Evolutionary conservation across 1,140 invertebrate species (phyloP).

Genomic region (Heliconius eleuchia): DNA sequence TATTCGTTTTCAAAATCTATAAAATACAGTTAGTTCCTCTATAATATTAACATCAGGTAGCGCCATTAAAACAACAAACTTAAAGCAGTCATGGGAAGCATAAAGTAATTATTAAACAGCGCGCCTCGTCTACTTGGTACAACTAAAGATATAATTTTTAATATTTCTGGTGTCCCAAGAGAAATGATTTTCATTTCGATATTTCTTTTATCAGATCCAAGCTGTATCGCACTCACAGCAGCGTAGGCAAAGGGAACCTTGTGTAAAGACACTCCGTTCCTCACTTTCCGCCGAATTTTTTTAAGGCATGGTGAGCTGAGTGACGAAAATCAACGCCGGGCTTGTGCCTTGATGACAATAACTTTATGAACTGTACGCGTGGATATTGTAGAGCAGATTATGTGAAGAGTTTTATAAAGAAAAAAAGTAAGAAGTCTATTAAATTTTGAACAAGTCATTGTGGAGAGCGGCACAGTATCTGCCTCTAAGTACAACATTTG

Average conservation of each 20-base stretch:
- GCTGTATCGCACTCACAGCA: neutral
- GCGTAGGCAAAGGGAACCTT: neutral
- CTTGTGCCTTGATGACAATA: no score
- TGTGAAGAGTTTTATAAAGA: no score
- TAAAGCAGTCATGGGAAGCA: neutral
- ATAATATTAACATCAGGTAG: neutral
- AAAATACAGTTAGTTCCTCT: neutral
- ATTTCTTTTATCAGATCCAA: neutral
- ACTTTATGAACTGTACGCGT: no score
- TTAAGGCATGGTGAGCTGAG: no score
- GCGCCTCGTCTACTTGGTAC: neutral
- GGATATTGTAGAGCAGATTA: no score
- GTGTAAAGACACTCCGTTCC: neutral
- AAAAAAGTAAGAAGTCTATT: no score
- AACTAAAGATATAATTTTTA: neutral
- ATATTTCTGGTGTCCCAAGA: neutral
- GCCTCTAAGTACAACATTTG: no score
- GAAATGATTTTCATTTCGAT: neutral
- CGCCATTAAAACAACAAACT: neutral
- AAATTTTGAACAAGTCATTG: no score
- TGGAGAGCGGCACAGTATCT: no score
- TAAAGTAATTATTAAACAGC: slow-evolving; percentile 2
- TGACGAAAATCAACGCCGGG: no score
- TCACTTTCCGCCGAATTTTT: no score
- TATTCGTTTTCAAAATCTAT: neutral